phyloP scores from a whole-genome alignment of 2,888 invertebrate species.

The Drosophila setosimentum region DNA sequence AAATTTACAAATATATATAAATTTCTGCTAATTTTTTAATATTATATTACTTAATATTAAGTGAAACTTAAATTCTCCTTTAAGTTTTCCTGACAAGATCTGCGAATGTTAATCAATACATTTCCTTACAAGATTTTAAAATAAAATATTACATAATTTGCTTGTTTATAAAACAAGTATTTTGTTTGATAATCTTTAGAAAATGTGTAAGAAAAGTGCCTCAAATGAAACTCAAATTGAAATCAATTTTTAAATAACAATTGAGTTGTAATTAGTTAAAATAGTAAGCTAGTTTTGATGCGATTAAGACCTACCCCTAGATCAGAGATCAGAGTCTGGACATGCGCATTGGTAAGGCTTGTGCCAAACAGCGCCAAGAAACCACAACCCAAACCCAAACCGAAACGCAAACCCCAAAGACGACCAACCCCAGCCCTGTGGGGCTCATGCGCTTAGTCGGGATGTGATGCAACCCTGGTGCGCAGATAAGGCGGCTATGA shows the following conservation, averaged over 20 bases:
- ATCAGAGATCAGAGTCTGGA: conserved; percentile 19
- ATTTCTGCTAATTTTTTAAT: neutral
- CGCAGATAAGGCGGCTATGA: conserved; percentile 41
- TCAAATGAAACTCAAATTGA: neutral
- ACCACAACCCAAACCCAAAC: conserved; percentile 33
- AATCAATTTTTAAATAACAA: neutral
- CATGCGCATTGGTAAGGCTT: conserved; percentile 33
- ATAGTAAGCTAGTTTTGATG: neutral
- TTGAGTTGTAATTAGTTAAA: neutral
- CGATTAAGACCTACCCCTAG: conserved; percentile 15
- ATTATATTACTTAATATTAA: too few species aligned
- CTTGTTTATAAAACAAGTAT: neutral
- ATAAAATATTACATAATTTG: neutral
- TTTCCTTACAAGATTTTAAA: neutral
- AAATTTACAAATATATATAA: neutral
- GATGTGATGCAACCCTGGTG: conserved; percentile 48
- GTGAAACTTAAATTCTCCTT: neutral
- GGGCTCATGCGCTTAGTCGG: conserved; percentile 36
- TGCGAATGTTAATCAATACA: neutral
- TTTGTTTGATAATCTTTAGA: neutral
- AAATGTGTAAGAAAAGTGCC: neutral
- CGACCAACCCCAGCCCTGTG: conserved; percentile 12
- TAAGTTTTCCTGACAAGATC: neutral
- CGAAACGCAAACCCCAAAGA: conserved; percentile 8
- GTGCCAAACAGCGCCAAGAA: conserved; percentile 29